phyloP scores from a whole-genome alignment of 2,888 invertebrate genomes.

The Eristalinus aeneus region DNA sequence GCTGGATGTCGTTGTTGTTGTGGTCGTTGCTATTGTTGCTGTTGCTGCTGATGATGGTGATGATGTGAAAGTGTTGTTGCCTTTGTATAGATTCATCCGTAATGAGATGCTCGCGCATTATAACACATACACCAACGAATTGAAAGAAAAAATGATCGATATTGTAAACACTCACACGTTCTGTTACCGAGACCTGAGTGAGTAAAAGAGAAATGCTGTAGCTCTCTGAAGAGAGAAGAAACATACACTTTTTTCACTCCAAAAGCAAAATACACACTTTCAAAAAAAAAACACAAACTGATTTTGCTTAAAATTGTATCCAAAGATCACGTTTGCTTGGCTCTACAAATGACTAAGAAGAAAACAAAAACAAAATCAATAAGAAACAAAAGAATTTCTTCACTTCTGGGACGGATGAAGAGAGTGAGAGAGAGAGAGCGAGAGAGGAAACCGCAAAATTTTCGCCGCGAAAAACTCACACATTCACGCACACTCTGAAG shows the following conservation, averaged over 20 bases:
- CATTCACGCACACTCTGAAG: neutral
- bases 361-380: neutral
- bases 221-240: neutral
- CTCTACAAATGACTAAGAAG: neutral
- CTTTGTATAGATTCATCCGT: conserved; percentile 69
- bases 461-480: neutral
- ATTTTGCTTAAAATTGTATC: neutral
- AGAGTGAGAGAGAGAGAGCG: neutral
- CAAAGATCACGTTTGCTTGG: neutral
- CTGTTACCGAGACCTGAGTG: neutral
- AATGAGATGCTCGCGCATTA: conserved; percentile 68
- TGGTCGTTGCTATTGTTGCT: conserved; percentile 11
- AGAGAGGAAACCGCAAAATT: neutral
- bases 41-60: conserved; percentile 29
- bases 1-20: conserved; percentile 16
- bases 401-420: neutral
- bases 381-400: neutral
- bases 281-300: neutral
- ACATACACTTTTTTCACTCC: neutral
- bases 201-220: neutral
- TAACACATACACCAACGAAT: conserved; percentile 40
- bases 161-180: conserved; percentile 42
- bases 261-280: neutral
- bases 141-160: neutral
- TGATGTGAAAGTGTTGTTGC: conserved; percentile 21